Base-by-base conservation (phyloP, 2,113 vertebrate species). In the Anhinga rufa region DNA sequence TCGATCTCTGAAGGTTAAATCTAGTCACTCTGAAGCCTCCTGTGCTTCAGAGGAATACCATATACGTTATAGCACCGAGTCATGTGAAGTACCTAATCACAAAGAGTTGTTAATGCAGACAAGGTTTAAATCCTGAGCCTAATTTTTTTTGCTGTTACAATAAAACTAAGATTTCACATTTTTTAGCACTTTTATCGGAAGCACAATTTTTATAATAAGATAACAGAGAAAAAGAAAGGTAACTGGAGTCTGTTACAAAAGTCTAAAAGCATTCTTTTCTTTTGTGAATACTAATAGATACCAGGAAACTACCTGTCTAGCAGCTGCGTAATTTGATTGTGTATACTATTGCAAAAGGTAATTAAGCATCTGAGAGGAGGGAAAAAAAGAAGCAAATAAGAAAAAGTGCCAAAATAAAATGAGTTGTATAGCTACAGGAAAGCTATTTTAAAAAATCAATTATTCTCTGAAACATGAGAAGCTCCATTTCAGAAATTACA, bases 401-500 rank as follows among this genome's bases (percentile, higher is more conserved):
- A 51, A 66, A 60, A 74, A 77, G 57, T 68, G 49, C 88, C 93
- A 70, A 86, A 92, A 90, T 89, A 86, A 96, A 97, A 94, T 94
- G 64, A 97, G 66, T 75, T 92, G 70, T 96, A 83, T 24, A 96
- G 92, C 95, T 95, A 95, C 94, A 93, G 64, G 70, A 97, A 95
- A 80, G 72, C 87, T 97, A 84, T 90, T 97, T 72, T 20, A 86
- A 97, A 97, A 96, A 97, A 95, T 96, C 85, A 97, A 95, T 97
- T 97, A 97, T 96, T 94, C 48, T 86, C 92, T 93, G 94, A 97
- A 97, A 97, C 69, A 93, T 17, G 65, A 94, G 88, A 92, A 97
- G 90, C 83, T 97, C 49, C 79, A 96, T 97, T 97, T 97, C 83
- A 95, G 96, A 97, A 96, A 97, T 96, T 88, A 82, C 88, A 95